These are phyloP conservation scores for Stichopus chloronotus DNA, from an alignment of 35 echinoderm and acorn worm genomes.

Conservation along the genomic window DNA sequence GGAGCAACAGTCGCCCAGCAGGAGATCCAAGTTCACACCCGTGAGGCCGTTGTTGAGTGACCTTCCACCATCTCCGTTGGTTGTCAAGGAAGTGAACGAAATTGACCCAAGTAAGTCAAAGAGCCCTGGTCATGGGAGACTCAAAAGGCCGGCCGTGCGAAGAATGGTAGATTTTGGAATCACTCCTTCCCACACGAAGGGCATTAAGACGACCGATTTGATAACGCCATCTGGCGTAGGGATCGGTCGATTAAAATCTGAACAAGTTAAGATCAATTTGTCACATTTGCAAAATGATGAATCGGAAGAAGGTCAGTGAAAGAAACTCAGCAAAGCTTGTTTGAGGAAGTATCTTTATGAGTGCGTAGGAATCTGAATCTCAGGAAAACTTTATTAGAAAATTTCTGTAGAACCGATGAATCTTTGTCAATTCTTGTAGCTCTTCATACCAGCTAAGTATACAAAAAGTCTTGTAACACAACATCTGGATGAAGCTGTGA, in stretches of 20 bases:
- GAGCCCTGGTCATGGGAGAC: background rate
- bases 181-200: slow-evolving; percentile 7
- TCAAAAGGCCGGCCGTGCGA: background rate
- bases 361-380: no score
- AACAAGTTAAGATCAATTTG: background rate
- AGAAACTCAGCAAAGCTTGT: no score
- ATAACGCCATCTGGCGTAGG: background rate
- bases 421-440: no score
- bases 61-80: background rate
- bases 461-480: no score
- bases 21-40: background rate
- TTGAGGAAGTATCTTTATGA: no score
- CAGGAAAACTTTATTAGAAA: no score
- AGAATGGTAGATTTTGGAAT: slow-evolving; percentile 4
- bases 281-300: background rate
- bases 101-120: background rate
- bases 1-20: background rate
- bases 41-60: background rate
- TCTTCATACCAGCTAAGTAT: no score
- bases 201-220: slow-evolving; percentile 18
- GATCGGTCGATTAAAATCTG: background rate
- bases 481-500: no score
- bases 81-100: slow-evolving; percentile 25
- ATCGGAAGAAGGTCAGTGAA: background rate
- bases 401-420: no score